phyloP scores from a whole-genome alignment of 2,797 vertebrate genomes.

The Enteromius radiatus region DNA sequence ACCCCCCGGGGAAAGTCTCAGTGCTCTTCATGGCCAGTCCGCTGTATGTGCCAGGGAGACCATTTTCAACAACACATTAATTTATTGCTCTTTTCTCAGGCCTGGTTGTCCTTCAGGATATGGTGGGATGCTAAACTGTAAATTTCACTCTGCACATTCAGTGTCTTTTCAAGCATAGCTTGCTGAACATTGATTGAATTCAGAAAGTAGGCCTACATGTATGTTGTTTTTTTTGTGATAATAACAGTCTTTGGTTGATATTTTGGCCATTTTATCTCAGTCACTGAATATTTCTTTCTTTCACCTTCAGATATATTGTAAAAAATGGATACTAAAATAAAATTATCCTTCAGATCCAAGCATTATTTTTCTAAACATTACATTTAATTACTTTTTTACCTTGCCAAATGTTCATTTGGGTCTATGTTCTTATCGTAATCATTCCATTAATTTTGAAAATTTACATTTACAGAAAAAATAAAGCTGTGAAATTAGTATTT shows the following conservation, averaged over 20 bases:
- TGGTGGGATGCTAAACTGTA: neutral
- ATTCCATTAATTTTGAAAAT: neutral
- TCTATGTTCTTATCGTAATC: neutral
- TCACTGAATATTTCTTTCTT: neutral
- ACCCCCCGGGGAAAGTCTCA: neutral
- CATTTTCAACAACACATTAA: neutral
- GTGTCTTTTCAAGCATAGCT: neutral
- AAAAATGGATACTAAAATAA: neutral
- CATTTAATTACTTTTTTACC: neutral
- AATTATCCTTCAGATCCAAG: neutral
- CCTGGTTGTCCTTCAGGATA: neutral
- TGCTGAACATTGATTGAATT: neutral
- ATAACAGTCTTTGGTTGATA: neutral
- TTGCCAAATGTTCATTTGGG: neutral
- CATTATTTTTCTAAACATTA: neutral
- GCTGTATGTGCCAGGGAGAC: neutral
- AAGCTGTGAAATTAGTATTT: neutral
- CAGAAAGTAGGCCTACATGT: neutral
- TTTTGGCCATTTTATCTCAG: neutral
- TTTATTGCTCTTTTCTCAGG: conserved; percentile 4
- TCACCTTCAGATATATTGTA: neutral
- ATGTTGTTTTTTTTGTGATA: neutral
- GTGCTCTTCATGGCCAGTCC: neutral
- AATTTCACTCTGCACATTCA: neutral
- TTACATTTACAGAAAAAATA: neutral